Base-by-base conservation (phyloP, 2,797 vertebrate genomes). In the Cygnus olor region DNA sequence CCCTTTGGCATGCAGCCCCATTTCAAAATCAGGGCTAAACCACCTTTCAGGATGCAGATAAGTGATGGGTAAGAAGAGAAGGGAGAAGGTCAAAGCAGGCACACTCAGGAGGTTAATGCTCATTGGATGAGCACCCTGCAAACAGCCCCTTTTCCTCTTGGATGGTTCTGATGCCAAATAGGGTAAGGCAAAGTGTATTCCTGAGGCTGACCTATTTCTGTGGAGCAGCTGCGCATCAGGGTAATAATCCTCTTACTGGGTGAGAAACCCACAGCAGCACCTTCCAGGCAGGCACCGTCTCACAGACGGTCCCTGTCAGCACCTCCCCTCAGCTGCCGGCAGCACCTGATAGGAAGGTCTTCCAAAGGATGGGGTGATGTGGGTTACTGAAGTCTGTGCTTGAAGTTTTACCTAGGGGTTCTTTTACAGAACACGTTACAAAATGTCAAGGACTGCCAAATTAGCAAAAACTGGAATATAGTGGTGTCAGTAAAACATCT, bases 201-300 rank as follows among this genome's bases (percentile, higher is more conserved):
- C 36, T 22, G 34, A 90, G 56, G 28, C 66, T 97, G 95, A 96
- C 91, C 93, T 96, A 93, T 90, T 96, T 96, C 54, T 87, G 60
- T 34, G 65, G 79, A 90, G 91, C 93, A 96, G 94, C 95, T 97
- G 96, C 68, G 42, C 90, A 61, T 68, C 34, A 32, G 94, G 68
- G 28, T 91, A 94, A 81, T 89, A 91, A 96, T 94, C 61, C 74
- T 80, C 49, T 95, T 93, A 90, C 85, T 84, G 90, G 49, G 77
- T 89, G 88, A 94, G 78, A 96, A 95, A 80, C 40, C 80, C 85
- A 90, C 85, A 94, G 69, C 84, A 90, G 74, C 85, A 94, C 80
- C 80, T 87, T 86, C 36, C 30, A 85, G 71, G 79, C 51, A 73
- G 83, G 68, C 88, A 77, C 14, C 1, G 8, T 77, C 71, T 93